These are phyloP conservation scores for Drosophila paulistorum DNA, from an alignment of 1,140 invertebrate species.

Conservation along the genomic window DNA sequence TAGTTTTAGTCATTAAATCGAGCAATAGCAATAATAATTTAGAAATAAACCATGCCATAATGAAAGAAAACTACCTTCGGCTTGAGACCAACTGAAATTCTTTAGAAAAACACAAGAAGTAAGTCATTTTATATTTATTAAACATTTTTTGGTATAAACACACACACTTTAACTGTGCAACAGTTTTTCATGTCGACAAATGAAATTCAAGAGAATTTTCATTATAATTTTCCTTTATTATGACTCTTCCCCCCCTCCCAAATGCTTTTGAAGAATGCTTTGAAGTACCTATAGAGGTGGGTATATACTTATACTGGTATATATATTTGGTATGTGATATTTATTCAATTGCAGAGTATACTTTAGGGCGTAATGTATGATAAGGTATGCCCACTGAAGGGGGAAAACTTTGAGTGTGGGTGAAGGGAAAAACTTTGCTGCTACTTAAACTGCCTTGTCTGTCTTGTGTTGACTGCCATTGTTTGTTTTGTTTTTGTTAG, in stretches of 20 bases:
- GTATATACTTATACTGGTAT: not conserved
- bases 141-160: not conserved
- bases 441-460: conserved; percentile 7
- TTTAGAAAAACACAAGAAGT: not conserved
- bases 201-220: not conserved
- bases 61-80: not conserved
- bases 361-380: not conserved
- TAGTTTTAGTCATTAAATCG: no score
- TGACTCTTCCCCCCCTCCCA: not conserved
- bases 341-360: conserved; percentile 3
- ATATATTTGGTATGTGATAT: conserved; percentile 5
- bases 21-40: no score
- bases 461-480: not conserved
- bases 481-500: conserved; percentile 10
- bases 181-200: not conserved
- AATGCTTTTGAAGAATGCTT: not conserved
- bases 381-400: not conserved
- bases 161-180: not conserved
- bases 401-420: not conserved
- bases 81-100: not conserved
- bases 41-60: no score
- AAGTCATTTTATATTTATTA: not conserved
- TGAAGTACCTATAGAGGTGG: not conserved
- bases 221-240: conserved; percentile 1
- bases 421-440: not conserved